These are phyloP conservation scores for Xyliphius kryptos DNA, from an alignment of 2,113 vertebrate species.

Conservation along the genomic window DNA sequence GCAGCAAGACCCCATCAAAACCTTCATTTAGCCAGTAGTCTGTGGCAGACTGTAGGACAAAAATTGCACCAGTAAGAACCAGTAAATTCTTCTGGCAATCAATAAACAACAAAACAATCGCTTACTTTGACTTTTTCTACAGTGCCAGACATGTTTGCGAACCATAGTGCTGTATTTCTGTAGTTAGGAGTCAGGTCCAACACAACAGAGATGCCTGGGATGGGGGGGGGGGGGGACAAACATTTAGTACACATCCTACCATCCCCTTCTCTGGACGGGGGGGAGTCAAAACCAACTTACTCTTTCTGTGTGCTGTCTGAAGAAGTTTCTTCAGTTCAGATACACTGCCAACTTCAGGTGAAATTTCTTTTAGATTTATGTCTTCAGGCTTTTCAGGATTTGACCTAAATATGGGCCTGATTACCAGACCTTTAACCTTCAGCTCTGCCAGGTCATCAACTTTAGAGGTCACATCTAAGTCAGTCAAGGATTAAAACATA, in stretches of 20 bases:
- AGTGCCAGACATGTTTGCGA: conserved; percentile 46
- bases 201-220: conserved; percentile 68
- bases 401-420: conserved; percentile 74
- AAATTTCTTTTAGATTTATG: conserved; percentile 61
- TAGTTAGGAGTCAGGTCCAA: conserved; percentile 84
- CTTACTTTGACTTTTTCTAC: conserved; percentile 60
- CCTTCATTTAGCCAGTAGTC: conserved; percentile 67
- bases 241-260: background rate
- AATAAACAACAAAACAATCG: background rate
- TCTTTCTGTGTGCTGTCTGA: conserved; percentile 64
- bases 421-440: conserved; percentile 71
- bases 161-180: conserved; percentile 64
- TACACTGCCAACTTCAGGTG: conserved; percentile 50
- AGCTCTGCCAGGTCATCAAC: conserved; percentile 61
- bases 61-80: background rate
- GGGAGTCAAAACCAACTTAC: conserved; percentile 52
- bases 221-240: background rate
- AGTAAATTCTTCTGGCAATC: background rate
- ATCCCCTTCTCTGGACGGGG: too few relatives aligned
- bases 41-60: conserved; percentile 57
- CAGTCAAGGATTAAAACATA: background rate
- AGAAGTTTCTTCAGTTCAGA: conserved; percentile 63
- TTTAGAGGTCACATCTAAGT: conserved; percentile 60
- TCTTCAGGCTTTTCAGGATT: conserved; percentile 40
- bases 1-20: conserved; percentile 69